phyloP scores from a whole-genome alignment of 2,888 invertebrate species.

The Furcula furcula region DNA sequence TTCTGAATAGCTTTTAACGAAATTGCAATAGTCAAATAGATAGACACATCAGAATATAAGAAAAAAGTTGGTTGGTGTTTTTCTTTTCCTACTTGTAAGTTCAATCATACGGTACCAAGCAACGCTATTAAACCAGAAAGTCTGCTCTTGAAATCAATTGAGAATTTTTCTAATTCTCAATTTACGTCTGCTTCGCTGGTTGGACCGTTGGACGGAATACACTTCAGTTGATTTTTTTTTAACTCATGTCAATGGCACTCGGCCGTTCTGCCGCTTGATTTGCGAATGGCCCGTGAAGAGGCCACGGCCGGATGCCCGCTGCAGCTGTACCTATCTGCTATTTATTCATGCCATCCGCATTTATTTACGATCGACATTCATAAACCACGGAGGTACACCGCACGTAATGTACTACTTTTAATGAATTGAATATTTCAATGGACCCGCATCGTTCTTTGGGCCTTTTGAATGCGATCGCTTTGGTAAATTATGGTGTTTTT shows the following conservation, averaged over 20 bases:
- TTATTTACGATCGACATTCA: conserved; percentile 31
- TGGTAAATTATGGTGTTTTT: too few relatives aligned
- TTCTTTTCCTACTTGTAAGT: too few relatives aligned
- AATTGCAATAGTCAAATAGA: too few relatives aligned
- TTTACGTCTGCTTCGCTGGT: conserved; percentile 9
- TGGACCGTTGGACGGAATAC: conserved; percentile 5
- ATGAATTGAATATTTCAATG: not conserved
- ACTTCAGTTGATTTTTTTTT: conserved; percentile 23
- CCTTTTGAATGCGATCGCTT: too few relatives aligned
- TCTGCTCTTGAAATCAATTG: not conserved
- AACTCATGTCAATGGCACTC: conserved; percentile 33
- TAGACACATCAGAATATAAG: too few relatives aligned
- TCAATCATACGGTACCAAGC: too few relatives aligned
- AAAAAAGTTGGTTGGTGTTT: too few relatives aligned
- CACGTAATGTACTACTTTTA: conserved; percentile 4
- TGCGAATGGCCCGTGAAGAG: conserved; percentile 45
- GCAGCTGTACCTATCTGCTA: conserved; percentile 21
- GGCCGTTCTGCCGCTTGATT: conserved; percentile 42
- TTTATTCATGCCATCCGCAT: conserved; percentile 10
- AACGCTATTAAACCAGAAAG: not conserved
- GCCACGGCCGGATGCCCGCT: conserved; percentile 25
- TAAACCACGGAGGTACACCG: conserved; percentile 16
- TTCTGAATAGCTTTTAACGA: too few relatives aligned
- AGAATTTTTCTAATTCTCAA: conserved; percentile 20
- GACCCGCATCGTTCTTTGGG: not conserved